Percentiles rank a stretch among this genome's conserved stretches.
Evolutionary conservation across 23 tunicate species (phyloP).

Genomic region (Clavelina lepadiformis): DNA sequence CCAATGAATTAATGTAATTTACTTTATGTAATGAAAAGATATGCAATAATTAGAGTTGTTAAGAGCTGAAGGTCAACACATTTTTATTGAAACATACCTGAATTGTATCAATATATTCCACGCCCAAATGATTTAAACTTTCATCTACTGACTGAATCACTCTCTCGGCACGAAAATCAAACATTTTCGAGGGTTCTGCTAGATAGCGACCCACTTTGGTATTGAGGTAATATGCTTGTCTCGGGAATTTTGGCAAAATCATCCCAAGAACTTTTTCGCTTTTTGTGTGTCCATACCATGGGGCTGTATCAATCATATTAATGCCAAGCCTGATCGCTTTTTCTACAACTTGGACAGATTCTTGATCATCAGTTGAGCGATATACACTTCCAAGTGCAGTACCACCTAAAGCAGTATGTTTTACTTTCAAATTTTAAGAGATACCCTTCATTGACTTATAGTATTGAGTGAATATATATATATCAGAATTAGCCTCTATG

Average conservation of each 20-base stretch:
- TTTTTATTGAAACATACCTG: too few relatives aligned
- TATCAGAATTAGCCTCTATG: too few relatives aligned
- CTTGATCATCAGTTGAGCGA: conserved; percentile 55
- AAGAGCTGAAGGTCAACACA: too few relatives aligned
- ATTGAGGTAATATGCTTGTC: conserved; percentile 46
- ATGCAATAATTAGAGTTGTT: too few relatives aligned
- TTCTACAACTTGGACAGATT: conserved; percentile 29
- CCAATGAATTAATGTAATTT: too few relatives aligned
- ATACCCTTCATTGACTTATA: too few relatives aligned
- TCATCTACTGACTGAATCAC: conserved; percentile 79
- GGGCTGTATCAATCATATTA: conserved; percentile 82
- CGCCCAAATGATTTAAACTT: conserved; percentile 54
- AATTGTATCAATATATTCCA: conserved; percentile 74
- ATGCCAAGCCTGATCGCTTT: conserved; percentile 56
- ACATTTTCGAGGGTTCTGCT: conserved; percentile 51
- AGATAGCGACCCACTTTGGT: conserved; percentile 78
- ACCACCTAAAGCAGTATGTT: too few relatives aligned
- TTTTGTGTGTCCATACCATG: conserved; percentile 88
- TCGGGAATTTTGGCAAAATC: conserved; percentile 48
- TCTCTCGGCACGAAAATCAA: conserved; percentile 86
- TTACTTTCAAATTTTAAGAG: too few relatives aligned
- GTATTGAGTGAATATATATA: too few relatives aligned
- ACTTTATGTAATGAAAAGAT: too few relatives aligned
- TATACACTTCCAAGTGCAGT: conserved; percentile 64
- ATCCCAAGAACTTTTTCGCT: conserved; percentile 75